These are phyloP conservation scores for Lacerta bilineata DNA, from an alignment of 2,797 vertebrate species.

Conservation along the genomic window DNA sequence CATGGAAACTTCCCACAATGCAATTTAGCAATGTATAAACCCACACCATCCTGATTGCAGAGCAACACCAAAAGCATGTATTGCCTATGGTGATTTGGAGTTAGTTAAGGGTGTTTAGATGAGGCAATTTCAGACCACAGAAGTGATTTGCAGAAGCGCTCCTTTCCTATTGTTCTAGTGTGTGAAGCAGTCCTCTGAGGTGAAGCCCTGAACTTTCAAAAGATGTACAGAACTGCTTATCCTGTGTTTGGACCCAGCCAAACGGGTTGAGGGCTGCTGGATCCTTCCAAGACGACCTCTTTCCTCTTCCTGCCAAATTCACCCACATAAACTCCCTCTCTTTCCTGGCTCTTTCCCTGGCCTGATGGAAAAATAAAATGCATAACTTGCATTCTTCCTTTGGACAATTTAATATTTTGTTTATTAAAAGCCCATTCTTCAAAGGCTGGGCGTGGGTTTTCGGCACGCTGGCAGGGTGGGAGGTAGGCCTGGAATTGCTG, in stretches of 20 bases:
- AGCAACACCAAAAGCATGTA: not conserved
- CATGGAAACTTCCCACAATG: not conserved
- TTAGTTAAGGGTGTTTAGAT: not conserved
- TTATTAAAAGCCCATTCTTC: conserved; percentile 36
- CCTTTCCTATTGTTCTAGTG: not conserved
- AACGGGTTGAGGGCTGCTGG: not conserved
- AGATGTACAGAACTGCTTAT: not conserved
- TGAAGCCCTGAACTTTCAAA: not conserved
- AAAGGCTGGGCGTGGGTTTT: conserved; percentile 41
- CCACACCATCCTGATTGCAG: not conserved
- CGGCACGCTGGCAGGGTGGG: conserved; percentile 5
- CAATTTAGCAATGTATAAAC: not conserved
- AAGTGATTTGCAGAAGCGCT: not conserved
- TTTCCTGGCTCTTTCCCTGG: not conserved
- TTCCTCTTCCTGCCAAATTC: not conserved
- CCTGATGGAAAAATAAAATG: conserved; percentile 42
- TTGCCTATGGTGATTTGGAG: not conserved
- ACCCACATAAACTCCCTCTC: not conserved
- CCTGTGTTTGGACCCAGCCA: not conserved
- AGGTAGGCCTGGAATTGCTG: conserved; percentile 5
- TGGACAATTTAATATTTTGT: conserved; percentile 40
- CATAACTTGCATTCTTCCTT: conserved; percentile 43
- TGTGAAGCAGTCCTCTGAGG: not conserved
- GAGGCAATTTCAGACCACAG: not conserved
- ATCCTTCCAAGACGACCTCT: not conserved